Evolutionary conservation across 2,888 invertebrate species (phyloP).

Genomic region (Agapostemon virescens): DNA sequence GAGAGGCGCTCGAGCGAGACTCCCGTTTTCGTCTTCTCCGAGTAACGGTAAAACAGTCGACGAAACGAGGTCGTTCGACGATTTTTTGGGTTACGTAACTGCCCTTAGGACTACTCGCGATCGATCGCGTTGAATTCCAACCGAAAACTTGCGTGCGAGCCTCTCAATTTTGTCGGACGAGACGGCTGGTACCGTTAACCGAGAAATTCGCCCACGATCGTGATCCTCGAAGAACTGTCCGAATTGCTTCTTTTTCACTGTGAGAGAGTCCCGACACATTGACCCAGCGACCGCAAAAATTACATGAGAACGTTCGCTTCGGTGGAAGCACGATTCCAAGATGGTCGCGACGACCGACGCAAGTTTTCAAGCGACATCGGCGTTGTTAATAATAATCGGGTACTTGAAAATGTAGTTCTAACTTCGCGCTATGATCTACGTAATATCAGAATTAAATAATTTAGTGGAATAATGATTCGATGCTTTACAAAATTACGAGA

Average conservation of each 20-base stretch:
- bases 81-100: slow-evolving; percentile 50
- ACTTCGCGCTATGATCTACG: no score
- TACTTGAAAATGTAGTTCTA: no score
- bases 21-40: slow-evolving; percentile 4
- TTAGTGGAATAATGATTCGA: no score
- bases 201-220: not conserved
- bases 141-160: not conserved
- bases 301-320: no score
- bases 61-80: slow-evolving; percentile 53
- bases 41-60: slow-evolving; percentile 49
- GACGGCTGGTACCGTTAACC: not conserved
- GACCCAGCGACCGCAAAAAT: not conserved
- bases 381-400: no score
- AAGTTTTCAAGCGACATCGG: no score
- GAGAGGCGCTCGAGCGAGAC: slow-evolving; percentile 1
- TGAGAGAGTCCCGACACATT: not conserved
- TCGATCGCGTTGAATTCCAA: not conserved
- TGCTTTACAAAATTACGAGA: no score
- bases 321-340: no score
- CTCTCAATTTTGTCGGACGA: not conserved
- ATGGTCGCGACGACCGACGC: no score
- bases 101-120: not conserved
- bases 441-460: no score
- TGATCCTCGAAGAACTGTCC: not conserved
- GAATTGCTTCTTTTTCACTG: not conserved